These are phyloP conservation scores for Macroglossus sobrinus DNA, from an alignment of 2,113 vertebrate genomes.

Conservation along the genomic window DNA sequence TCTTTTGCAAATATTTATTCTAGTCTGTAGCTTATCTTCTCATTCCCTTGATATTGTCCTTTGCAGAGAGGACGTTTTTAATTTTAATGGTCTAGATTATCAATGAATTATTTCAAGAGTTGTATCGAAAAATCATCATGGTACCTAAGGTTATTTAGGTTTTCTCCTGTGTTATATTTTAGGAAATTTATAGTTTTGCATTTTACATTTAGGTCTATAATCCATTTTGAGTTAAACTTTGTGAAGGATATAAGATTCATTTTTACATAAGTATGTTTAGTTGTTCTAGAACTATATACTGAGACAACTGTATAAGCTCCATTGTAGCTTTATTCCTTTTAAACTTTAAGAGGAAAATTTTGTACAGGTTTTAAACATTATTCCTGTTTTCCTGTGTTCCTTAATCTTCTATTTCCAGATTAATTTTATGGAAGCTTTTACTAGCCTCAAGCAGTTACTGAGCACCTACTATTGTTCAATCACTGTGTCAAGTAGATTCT, in stretches of 20 bases:
- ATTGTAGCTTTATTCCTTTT: neutral
- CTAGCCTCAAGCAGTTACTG: neutral
- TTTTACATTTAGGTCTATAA: neutral
- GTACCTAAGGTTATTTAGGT: neutral
- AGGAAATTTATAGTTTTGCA: neutral
- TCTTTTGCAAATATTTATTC: neutral
- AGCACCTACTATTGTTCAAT: neutral
- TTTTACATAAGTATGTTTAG: neutral
- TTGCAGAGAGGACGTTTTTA: neutral
- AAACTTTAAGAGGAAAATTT: neutral
- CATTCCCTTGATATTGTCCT: neutral
- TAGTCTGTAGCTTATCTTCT: neutral
- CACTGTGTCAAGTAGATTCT: neutral
- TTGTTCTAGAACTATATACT: neutral
- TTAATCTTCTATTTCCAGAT: neutral
- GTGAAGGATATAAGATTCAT: neutral
- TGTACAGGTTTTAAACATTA: neutral
- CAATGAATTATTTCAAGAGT: neutral
- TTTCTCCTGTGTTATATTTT: neutral
- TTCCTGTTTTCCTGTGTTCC: neutral
- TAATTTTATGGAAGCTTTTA: neutral
- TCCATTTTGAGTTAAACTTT: neutral
- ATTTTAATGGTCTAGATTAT: neutral
- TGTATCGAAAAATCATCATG: neutral
- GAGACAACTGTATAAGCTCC: neutral